Base-by-base conservation (phyloP, 2,888 invertebrate genomes). In the Aphodius granarius region DNA sequence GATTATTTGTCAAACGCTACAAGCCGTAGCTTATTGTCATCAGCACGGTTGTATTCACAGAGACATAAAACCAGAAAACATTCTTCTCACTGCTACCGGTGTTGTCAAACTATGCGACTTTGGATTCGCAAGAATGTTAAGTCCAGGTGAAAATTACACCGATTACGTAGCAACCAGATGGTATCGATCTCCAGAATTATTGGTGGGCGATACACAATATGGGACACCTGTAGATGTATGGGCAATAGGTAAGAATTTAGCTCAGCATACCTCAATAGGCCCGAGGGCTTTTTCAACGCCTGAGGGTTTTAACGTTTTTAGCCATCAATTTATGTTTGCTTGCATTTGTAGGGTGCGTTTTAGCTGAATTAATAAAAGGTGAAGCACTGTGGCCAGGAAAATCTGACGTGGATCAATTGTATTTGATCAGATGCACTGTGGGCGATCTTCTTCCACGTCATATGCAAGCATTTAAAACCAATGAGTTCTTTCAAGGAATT, bases 151-250 rank as follows among this genome's bases (percentile, higher is more conserved):
- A 90, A 96, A 97, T 86, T 99, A 98, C 87, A 99, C 99, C 73
- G 99, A 99, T 88, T 99, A 99, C 87, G 99, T 99, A 80, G 99
- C 99, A 66, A 99, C 99, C 63, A 91, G 99, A 74, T 99, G 99
- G 99, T 99, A 99, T 89, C 91, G 99, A 77, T 96, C 98, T 4
- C 99, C 99, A 0, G 99, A 99, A 86, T 89, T 99, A 20, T 90
- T 99, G 70, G 99, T 99, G 0, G 99, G 99, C 0, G 99, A 99
- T 87, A 97, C 97, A 17, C 93, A 94, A 87, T 96, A 96, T 84
- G 94, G 95, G 78, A 93, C 95, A 0, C 94, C 97, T 0, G 97
- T 99, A 0, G 99, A 99, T 87, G 96, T 99, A 3, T 99, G 99
- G 99, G 99, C 99, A 72, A 96, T 99, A 81, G 99, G 93, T 92